A percentile compares a stretch with the other conserved stretches of the same genome.
Evolutionary conservation across 2,113 vertebrate genomes (phyloP).

Genomic region (Galbula dea): DNA sequence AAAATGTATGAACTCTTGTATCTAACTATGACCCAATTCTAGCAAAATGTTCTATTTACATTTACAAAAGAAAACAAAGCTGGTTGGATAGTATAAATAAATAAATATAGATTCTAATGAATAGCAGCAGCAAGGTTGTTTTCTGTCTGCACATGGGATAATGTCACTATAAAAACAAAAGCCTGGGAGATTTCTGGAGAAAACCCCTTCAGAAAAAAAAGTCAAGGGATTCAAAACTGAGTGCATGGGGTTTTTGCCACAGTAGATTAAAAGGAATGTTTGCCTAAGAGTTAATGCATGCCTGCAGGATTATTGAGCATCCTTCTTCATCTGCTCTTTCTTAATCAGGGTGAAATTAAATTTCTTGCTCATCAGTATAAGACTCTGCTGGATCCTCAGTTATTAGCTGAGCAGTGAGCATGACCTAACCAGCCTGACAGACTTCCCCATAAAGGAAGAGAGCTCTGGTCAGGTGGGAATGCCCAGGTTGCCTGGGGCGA

Average conservation of each 20-base stretch:
- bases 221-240: not conserved
- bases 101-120: not conserved
- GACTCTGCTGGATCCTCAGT: not conserved
- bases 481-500: accelerated
- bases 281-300: not conserved
- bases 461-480: not conserved
- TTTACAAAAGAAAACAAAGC: not conserved
- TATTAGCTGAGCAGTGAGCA: not conserved
- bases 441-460: not conserved
- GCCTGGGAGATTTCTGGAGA: not conserved
- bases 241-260: not conserved
- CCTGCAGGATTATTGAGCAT: not conserved
- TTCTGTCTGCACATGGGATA: not conserved
- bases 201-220: not conserved
- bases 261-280: not conserved
- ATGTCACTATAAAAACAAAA: not conserved
- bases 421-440: not conserved
- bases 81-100: not conserved
- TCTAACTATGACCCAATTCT: not conserved
- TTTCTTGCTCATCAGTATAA: not conserved
- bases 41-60: slow-evolving; percentile 21
- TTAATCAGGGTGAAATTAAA: slow-evolving; percentile 1
- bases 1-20: not conserved
- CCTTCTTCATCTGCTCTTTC: not conserved
- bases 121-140: not conserved